Base-by-base conservation (phyloP, 2,113 vertebrate genomes). In the Eurystomus gularis region DNA sequence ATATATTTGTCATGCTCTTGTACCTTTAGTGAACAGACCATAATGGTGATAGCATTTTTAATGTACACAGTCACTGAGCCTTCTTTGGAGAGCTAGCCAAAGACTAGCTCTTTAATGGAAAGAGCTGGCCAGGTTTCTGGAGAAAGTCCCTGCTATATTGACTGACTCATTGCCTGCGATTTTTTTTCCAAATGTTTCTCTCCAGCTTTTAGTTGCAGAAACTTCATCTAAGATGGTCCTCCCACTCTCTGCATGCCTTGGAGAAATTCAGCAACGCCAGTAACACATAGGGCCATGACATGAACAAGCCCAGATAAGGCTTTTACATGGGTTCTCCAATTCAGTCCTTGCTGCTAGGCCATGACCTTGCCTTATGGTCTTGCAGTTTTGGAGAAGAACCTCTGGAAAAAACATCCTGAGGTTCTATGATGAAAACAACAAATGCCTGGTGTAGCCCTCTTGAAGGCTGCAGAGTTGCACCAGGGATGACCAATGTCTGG, bases 1-100 rank as follows among this genome's bases (percentile, higher is more conserved):
- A 98, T 98, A 97, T 98, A 98, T 98, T 98, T 98, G 98, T 98
- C 98, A 98, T 98, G 98, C 98, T 98, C 97, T 97, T 97, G 97
- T 98, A 98, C 98, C 98, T 98, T 98, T 98, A 97, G 97, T 96
- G 97, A 98, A 97, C 96, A 98, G 97, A 97, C 97, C 78, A 97
- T 90, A 96, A 98, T 94, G 96, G 96, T 96, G 86, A 95, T 97
- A 94, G 95, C 95, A 97, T 94, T 97, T 97, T 97, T 96, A 97
- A 95, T 96, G 96, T 95, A 97, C 94, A 96, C 88, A 96, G 95
- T 90, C 79, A 44, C 96, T 8, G 24, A 79, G 94, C 57, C 84
- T 97, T 96, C 90, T 73, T 69, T 75, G 92, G 95, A 93, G 86
- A 75, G 88, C 52, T 80, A 83, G 87, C 60, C 81, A 88, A 90